These are phyloP conservation scores for Grantiella picta DNA, from an alignment of 2,113 vertebrate genomes.

Conservation along the genomic window DNA sequence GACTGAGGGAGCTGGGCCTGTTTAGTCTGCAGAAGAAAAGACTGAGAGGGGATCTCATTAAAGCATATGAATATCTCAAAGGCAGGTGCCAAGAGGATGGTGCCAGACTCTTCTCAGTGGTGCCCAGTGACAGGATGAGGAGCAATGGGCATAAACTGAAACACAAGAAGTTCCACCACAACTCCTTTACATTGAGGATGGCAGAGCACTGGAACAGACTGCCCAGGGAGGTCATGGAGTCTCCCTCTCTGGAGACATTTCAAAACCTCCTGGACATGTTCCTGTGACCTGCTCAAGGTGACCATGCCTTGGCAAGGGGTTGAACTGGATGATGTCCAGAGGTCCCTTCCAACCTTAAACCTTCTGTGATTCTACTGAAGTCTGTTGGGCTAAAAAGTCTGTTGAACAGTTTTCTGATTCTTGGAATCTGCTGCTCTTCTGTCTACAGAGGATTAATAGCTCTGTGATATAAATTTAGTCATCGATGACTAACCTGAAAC, in stretches of 20 bases:
- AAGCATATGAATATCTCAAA: too few relatives aligned
- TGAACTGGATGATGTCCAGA: background rate
- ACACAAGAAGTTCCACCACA: background rate
- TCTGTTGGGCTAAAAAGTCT: background rate
- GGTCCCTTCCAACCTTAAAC: background rate
- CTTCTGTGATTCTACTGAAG: background rate
- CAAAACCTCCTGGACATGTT: background rate
- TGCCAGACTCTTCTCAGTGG: background rate
- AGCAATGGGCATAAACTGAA: background rate
- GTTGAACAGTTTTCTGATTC: background rate
- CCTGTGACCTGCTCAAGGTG: background rate
- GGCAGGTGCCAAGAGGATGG: background rate
- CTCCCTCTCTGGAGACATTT: background rate
- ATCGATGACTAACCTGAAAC: background rate
- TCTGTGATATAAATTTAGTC: conserved; percentile 8
- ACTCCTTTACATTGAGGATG: rapidly evolving
- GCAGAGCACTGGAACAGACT: background rate
- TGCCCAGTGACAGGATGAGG: rapidly evolving
- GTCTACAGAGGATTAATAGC: background rate
- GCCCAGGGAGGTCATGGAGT: too few relatives aligned
- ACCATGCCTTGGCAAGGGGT: rapidly evolving
- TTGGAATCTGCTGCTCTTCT: background rate
- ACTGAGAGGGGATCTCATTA: background rate
- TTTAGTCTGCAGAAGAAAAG: background rate
- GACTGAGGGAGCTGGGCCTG: background rate